Evolutionary conservation across 2,888 invertebrate genomes (phyloP), one percentile per base, ranked within the genome.

Genomic region (Baronia brevicornis): DNA sequence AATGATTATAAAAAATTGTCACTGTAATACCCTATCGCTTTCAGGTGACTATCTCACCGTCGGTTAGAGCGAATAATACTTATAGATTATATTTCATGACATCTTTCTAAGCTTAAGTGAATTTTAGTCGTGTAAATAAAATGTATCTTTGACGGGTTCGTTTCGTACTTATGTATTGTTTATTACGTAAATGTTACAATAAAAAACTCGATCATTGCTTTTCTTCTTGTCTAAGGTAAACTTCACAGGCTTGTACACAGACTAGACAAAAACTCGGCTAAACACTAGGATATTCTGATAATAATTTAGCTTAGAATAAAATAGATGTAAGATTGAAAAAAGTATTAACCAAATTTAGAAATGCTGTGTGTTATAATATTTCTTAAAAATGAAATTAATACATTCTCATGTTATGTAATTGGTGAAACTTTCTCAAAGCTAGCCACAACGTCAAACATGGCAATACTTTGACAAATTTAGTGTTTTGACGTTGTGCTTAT

Each of bases 291-390:
- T 78, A 79, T 63, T 54, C 73, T 56, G 73, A 79, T 79, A 75
- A 79, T 78, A 79, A 79, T 58, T 71, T 77, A 79, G 75, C 56
- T 60, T 79, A 75, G 72, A 66, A 47, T 40, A 60, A 62, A 51
- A 54, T 75, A 75, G 73, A 42, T 61, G 39, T 73, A 79, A 80
- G 80, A 67, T 72, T n/a, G n/a, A 65, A 67, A 77, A 64, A 82
- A 82, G 82, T 82, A 82, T 82, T 82, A 80, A 72, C 77, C 80
- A 78, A 77, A 67, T 67, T 74, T 79, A 78, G 78, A 64, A 61
- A 75, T 64, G 75, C 75, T 75, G 71, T 75, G 77, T 79, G 79
- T 79, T 75, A 64, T 60, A 62, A 65, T 61, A 49, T 67, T 71
- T 70, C 66, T 64, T 67, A 58, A 68, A 60, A 60, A 59, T 62